Evolutionary conservation across 2,113 vertebrate species (phyloP).

Genomic region (Stictonetta naevosa): DNA sequence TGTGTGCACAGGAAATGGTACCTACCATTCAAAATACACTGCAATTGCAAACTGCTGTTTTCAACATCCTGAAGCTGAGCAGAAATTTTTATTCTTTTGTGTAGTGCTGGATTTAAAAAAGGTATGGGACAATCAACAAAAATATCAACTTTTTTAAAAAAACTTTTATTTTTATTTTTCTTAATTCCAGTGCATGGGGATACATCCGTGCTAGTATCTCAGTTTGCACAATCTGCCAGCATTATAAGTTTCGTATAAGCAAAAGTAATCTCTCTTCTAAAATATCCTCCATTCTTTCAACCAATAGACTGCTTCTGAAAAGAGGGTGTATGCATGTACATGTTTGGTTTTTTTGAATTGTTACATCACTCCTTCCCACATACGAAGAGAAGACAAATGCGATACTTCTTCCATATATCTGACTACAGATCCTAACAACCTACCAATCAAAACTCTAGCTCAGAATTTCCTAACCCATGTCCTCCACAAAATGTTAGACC

Average conservation of each 20-base stretch:
- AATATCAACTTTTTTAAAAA: too few species aligned
- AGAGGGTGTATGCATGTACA: rapidly evolving
- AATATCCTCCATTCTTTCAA: neutral
- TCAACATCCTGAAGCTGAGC: neutral
- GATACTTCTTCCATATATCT: neutral
- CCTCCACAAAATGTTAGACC: neutral
- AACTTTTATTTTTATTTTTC: too few species aligned
- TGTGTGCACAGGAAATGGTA: neutral
- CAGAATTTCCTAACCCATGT: neutral
- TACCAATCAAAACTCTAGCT: neutral
- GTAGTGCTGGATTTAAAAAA: neutral
- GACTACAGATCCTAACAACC: neutral
- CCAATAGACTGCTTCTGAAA: neutral
- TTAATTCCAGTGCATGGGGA: neutral
- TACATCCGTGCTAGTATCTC: neutral
- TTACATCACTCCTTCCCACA: neutral
- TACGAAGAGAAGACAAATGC: neutral
- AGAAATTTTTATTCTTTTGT: neutral
- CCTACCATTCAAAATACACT: neutral
- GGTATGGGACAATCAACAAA: neutral
- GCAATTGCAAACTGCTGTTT: neutral
- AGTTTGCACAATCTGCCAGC: neutral
- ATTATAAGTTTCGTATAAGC: neutral
- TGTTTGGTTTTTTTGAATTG: neutral
- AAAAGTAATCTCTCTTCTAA: neutral